phyloP scores from a whole-genome alignment of 2,113 vertebrate species.

The Gymnobelideus leadbeateri region DNA sequence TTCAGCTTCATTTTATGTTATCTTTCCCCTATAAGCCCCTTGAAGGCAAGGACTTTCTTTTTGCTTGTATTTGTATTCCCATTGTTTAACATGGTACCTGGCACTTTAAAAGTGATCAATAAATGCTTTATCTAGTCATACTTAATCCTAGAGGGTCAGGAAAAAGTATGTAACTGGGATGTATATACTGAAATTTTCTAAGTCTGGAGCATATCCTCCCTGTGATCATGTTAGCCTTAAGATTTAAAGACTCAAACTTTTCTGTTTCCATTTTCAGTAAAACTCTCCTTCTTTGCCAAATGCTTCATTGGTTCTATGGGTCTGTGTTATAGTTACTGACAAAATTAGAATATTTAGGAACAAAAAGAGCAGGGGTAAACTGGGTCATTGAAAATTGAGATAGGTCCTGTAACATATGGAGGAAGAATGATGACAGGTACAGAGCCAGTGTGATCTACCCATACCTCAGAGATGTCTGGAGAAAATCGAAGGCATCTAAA shows the following conservation, averaged over 20 bases:
- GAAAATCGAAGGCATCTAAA: background rate
- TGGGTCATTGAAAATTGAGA: background rate
- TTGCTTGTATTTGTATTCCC: background rate
- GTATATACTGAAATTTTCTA: background rate
- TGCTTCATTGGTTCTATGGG: background rate
- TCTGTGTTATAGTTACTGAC: background rate
- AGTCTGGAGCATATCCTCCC: background rate
- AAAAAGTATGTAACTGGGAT: background rate
- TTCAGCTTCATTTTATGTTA: accelerated
- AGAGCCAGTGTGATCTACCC: too few species aligned
- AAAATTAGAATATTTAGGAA: background rate
- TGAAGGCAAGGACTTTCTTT: background rate
- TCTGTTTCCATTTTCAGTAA: background rate
- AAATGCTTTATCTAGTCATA: background rate
- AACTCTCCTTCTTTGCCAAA: background rate
- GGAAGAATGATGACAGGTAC: background rate
- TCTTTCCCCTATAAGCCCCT: background rate
- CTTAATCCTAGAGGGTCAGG: background rate
- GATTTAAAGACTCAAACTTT: background rate
- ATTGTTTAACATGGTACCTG: background rate
- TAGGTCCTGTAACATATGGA: background rate
- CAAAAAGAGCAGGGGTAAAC: background rate
- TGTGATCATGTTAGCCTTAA: background rate
- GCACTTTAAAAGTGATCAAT: background rate
- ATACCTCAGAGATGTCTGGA: background rate